Percentiles rank a stretch among this genome's conserved stretches.
These are phyloP conservation scores for Diadophis punctatus DNA, from an alignment of 2,113 vertebrate species.

Conservation along the genomic window DNA sequence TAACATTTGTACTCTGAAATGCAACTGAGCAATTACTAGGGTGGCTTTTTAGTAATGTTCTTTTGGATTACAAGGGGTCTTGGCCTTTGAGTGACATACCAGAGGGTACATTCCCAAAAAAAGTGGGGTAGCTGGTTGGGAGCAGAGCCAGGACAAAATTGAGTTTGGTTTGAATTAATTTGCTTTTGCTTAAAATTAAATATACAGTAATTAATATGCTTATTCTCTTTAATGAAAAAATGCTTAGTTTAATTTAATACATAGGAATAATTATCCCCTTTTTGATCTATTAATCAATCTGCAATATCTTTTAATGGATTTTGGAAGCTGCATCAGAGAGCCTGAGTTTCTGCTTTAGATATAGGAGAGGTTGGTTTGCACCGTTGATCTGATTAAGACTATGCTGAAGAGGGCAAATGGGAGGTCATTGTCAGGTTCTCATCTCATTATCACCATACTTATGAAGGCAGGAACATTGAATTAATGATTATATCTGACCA, in stretches of 20 bases:
- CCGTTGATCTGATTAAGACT: background rate
- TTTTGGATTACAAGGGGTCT: background rate
- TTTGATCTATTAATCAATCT: background rate
- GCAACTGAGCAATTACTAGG: background rate
- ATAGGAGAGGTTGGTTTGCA: background rate
- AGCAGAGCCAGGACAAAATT: background rate
- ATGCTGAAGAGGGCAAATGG: background rate
- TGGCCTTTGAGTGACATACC: background rate
- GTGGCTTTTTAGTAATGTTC: background rate
- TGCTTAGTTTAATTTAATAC: background rate
- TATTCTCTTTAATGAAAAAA: background rate
- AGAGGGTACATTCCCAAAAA: background rate
- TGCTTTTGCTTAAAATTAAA: background rate
- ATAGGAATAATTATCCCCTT: background rate
- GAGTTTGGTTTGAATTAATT: background rate
- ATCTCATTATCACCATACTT: background rate
- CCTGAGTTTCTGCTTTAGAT: background rate
- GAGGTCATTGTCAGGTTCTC: background rate
- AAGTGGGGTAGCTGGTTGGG: background rate
- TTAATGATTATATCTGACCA: background rate
- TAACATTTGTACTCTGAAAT: background rate
- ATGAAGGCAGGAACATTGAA: background rate
- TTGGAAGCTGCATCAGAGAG: background rate
- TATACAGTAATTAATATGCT: background rate
- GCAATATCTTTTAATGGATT: background rate